A percentile compares a stretch with the other conserved stretches of the same genome.
Evolutionary conservation across 2,113 vertebrate genomes (phyloP).

Genomic region (Xiphophorus couchianus): DNA sequence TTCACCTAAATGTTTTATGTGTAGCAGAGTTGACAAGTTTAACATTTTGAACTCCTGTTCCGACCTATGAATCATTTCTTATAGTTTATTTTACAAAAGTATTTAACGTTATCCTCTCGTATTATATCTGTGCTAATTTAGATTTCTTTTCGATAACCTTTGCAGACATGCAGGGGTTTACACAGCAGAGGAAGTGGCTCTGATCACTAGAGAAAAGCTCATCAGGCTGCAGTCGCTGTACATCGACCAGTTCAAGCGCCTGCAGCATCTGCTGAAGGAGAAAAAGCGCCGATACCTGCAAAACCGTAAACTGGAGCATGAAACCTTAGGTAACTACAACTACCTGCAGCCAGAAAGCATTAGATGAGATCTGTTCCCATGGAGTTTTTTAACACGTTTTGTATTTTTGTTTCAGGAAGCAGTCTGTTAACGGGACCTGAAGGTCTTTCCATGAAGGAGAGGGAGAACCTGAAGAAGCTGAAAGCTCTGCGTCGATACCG

Average conservation of each 20-base stretch:
- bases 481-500: slow-evolving; percentile 93
- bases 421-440: slow-evolving; percentile 91
- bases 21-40: neutral
- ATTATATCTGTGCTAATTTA: too few species aligned
- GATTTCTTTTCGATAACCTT: neutral
- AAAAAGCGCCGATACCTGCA: slow-evolving; percentile 93
- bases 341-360: neutral
- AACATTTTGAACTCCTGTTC: neutral
- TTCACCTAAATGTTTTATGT: neutral
- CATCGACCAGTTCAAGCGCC: slow-evolving; percentile 97
- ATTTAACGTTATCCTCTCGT: neutral
- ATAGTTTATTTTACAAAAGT: neutral
- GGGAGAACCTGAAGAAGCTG: slow-evolving; percentile 91
- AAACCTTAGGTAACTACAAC: slow-evolving; percentile 81
- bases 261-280: slow-evolving; percentile 96
- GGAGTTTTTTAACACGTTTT: neutral
- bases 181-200: slow-evolving; percentile 95
- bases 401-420: slow-evolving; percentile 78
- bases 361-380: neutral
- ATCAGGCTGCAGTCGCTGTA: slow-evolving; percentile 97
- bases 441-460: slow-evolving; percentile 89
- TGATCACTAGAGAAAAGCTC: slow-evolving; percentile 95
- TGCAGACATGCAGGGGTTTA: slow-evolving; percentile 94
- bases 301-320: slow-evolving; percentile 90
- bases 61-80: neutral